A percentile compares a stretch with the other conserved stretches of the same genome.
Conservation (phyloP, 1,140 invertebrate species). For the Drosophila mayri region DNA sequence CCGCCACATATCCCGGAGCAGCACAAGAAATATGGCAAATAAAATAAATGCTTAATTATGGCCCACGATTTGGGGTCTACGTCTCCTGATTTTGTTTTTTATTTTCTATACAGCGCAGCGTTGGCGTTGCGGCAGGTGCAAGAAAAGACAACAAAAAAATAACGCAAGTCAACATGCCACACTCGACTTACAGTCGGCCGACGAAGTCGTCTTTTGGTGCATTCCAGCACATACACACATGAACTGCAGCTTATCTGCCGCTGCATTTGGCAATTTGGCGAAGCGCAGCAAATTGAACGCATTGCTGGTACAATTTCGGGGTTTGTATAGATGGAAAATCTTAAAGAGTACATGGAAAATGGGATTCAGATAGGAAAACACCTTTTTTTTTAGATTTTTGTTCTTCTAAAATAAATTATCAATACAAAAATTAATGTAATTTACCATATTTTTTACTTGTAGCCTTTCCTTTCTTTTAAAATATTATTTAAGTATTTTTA, state of each 20-base stretch:
- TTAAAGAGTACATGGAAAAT: background rate
- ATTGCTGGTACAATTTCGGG: conserved; percentile 74
- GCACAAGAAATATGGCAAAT: conserved; percentile 78
- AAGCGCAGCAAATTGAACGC: conserved; percentile 72
- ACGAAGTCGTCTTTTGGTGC: conserved; percentile 23
- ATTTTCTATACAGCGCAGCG: conserved; percentile 31
- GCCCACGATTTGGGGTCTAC: conserved; percentile 63
- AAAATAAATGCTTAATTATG: conserved; percentile 83
- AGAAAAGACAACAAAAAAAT: conserved; percentile 56
- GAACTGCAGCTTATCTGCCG: conserved; percentile 20
- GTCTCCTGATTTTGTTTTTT: conserved; percentile 40
- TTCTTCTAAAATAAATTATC: background rate
- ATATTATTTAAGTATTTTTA: no score
- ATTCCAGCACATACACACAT: conserved; percentile 38
- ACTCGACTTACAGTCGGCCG: conserved; percentile 22
- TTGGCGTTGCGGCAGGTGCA: conserved; percentile 77
- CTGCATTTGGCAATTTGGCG: conserved; percentile 71
- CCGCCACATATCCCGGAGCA: conserved; percentile 58
- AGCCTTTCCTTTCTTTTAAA: background rate
- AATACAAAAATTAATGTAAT: background rate
- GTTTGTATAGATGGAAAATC: conserved; percentile 6
- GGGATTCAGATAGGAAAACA: no score
- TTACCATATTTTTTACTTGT: background rate
- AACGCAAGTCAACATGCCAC: conserved; percentile 73
- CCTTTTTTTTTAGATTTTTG: background rate